Base-by-base conservation (phyloP, 1,140 invertebrate species). In the Mycetomoellerius zeteki region DNA sequence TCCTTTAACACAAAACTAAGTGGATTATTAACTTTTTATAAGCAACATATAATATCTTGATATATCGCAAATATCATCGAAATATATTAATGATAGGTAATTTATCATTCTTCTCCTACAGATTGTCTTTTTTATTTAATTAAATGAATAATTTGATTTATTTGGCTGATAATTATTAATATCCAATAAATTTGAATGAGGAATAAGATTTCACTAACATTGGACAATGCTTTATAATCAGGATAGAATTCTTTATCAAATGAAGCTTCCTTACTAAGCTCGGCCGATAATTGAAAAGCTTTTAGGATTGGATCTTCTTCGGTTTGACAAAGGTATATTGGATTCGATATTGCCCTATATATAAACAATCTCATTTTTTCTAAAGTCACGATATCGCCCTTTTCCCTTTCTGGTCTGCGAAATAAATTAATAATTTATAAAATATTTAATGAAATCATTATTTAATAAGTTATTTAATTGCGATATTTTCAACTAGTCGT, bases 301-400 rank as follows among this genome's bases (percentile, higher is more conserved):
- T 96, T 95, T 12, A 97, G 93, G 60, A 97, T 96, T 0, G 97
- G 97, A 93, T 98, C 97, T 50, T 96, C 93, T 0, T 96, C 96
- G 0, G 96, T 96, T 84, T 97, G 96, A 43, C 96, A 97, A 78
- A 97, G 96, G 89, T 97, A 97, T 0, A 96, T 95, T 0, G 97
- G 97, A 90, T 97, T 97, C 1, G 96, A 94, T 19, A 97, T 92
- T 0, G 97, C 97, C 54, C 94, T 93, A 90, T 97, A 97, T 0
- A 96, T 89, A 62, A 96, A 96, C 7, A 97, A 89, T 16, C 96
- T 94, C 19, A 95, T 92, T 50, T 93, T 96, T 77, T 96, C 95
- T 2, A 94, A 89, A 12, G 95, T 94, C 7, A 96, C 88, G 1
- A 94, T 91, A 87, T 96, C 96, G 50, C 96, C 94, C 1, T 91